Conservation (phyloP, 2,888 invertebrate genomes). For the Thecophora atra region DNA sequence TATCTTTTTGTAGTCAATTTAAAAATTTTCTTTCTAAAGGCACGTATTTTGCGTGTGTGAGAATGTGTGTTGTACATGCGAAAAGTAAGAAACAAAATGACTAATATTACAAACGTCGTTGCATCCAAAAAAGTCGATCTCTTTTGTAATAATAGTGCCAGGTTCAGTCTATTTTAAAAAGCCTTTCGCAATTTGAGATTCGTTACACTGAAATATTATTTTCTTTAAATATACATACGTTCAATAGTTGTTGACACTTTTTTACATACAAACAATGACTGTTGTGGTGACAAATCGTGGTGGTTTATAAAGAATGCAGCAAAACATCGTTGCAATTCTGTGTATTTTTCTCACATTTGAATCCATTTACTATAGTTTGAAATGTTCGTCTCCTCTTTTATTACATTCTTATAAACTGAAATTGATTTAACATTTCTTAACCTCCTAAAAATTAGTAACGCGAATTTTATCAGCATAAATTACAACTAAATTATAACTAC, state of each 20-base stretch:
- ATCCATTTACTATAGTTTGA: conserved; percentile 8
- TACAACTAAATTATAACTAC: conserved; percentile 30
- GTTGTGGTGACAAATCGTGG: background rate
- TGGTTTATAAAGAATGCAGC: background rate
- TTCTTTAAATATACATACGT: conserved; percentile 19
- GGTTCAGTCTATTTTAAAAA: conserved; percentile 53
- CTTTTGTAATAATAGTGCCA: conserved; percentile 25
- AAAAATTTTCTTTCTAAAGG: conserved; percentile 29
- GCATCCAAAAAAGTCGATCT: background rate
- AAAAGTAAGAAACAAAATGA: no score
- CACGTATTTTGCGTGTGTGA: conserved; percentile 25
- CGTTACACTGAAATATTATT: conserved; percentile 45
- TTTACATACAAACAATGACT: conserved; percentile 1
- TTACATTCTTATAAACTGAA: conserved; percentile 35
- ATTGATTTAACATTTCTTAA: conserved; percentile 22
- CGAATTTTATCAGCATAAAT: conserved; percentile 18
- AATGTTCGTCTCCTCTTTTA: conserved; percentile 11
- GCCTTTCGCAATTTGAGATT: conserved; percentile 60
- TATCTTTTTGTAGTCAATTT: conserved; percentile 20
- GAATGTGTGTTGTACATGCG: no score
- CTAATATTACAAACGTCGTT: no score
- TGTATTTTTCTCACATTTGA: background rate
- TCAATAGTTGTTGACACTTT: background rate
- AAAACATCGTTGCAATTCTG: background rate
- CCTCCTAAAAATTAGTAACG: conserved; percentile 18